Base-by-base conservation (phyloP, 2,797 vertebrate genomes). In the Pseudopleuronectes americanus region DNA sequence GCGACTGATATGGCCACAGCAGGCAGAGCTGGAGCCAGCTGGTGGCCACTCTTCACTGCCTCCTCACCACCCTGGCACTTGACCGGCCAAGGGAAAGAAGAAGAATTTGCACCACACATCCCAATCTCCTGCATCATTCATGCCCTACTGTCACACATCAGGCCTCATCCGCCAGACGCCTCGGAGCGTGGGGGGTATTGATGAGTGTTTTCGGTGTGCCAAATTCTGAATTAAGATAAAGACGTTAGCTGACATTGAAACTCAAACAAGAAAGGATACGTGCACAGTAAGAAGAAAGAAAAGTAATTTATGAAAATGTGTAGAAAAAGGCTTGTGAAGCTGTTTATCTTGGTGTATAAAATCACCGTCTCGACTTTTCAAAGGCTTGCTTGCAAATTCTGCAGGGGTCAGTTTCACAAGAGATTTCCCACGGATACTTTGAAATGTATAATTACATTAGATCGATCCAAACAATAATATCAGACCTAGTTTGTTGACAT, bases 121-220 rank as follows among this genome's bases (percentile, higher is more conserved):
- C 71, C 81, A 84, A 79, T 87, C 77, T 83, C 57, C 85, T 81
- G 72, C 79, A 84, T 92, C 85, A 86, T 85, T 85, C 79, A 86
- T 86, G 84, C 81, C 81, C 74, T 47, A 64, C 84, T 87, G 76
- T 87, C 83, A 77, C 78, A 86, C 75, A 91, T 92, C 86, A 84
- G 65, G 76, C 83, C 77, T 49, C 55, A 77, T 87, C 81, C 84
- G 88, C 45, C 10, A 17, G 55, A 65, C 38, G 22, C 70, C 74
- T 74, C 38, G 66, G 73, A 72, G 83, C 51, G 10, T 3, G 21
- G 70, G 43, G 36, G 68, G 67, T 76, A 77, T 79, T 78, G 64
- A 81, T 74, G 74, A 77, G 68, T 58, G 56, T 77, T 41, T 64
- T 38, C 19, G 68, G 68, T 48, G 26, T 74, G 77, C 78, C 79